phyloP scores from a whole-genome alignment of 2,888 invertebrate genomes.

The Therioaphis trifolii region DNA sequence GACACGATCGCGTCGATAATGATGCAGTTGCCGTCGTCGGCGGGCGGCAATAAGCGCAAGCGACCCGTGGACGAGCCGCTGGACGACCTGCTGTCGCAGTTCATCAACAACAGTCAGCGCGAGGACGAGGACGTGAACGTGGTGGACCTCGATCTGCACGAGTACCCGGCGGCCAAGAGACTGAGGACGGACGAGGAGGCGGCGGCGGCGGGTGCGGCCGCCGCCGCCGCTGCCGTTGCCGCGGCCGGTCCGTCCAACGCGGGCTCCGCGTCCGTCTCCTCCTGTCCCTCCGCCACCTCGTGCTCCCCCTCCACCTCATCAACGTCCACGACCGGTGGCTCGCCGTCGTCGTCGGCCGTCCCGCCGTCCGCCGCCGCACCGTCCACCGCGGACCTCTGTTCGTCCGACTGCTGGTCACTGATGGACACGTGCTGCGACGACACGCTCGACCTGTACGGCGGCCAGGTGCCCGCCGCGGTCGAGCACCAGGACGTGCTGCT shows the following conservation, averaged over 20 bases:
- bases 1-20: slow-evolving; percentile 64
- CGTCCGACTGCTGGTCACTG: slow-evolving; percentile 53
- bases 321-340: neutral
- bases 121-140: slow-evolving; percentile 70
- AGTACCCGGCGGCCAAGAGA: slow-evolving; percentile 60
- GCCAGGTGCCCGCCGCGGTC: slow-evolving; percentile 57
- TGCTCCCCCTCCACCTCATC: too few relatives aligned
- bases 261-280: too few relatives aligned
- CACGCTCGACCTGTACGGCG: slow-evolving; percentile 55
- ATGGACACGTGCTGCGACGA: slow-evolving; percentile 57
- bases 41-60: slow-evolving; percentile 67
- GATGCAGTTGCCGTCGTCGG: slow-evolving; percentile 59
- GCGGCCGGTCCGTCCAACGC: too few relatives aligned
- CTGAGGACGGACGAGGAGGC: slow-evolving; percentile 47
- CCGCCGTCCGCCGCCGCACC: slow-evolving; percentile 1
- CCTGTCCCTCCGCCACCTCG: too few relatives aligned
- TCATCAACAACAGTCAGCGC: slow-evolving; percentile 68
- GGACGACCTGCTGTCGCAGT: slow-evolving; percentile 72
- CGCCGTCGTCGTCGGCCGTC: neutral
- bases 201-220: slow-evolving; percentile 33
- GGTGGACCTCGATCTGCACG: slow-evolving; percentile 68
- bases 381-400: slow-evolving; percentile 40
- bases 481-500: slow-evolving; percentile 51
- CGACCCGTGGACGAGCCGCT: slow-evolving; percentile 73
- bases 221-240: slow-evolving; percentile 30